Evolutionary conservation across 2,797 vertebrate genomes (phyloP).

Genomic region (Acipenser transmontanus): DNA sequence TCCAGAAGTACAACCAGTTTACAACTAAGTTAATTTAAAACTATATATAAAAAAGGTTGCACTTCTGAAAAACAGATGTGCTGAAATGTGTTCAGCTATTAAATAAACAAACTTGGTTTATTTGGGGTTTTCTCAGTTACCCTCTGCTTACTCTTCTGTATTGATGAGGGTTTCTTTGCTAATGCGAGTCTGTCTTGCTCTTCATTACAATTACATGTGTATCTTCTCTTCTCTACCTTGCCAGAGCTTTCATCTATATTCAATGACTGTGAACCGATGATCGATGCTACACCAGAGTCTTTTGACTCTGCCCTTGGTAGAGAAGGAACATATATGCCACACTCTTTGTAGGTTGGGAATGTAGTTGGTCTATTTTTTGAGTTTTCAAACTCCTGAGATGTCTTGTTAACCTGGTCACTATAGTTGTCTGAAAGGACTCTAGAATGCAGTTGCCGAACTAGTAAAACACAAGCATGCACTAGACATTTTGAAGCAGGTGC

Average conservation of each 20-base stretch:
- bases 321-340: too few relatives aligned
- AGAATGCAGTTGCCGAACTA: neutral
- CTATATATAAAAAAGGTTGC: too few relatives aligned
- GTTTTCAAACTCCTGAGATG: neutral
- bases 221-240: neutral
- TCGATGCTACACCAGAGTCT: constrained; percentile 11
- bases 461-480: neutral
- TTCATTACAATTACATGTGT: neutral
- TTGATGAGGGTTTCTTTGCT: too few relatives aligned
- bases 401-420: neutral
- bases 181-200: neutral
- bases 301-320: constrained; percentile 2
- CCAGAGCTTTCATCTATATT: neutral
- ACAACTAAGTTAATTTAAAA: too few relatives aligned
- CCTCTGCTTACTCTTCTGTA: too few relatives aligned
- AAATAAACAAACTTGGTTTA: too few relatives aligned
- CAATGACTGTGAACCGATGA: constrained; percentile 9
- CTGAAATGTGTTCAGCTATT: too few relatives aligned
- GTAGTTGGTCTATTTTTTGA: neutral
- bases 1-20: too few relatives aligned
- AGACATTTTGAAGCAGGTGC: neutral
- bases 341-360: too few relatives aligned
- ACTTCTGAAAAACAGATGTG: too few relatives aligned
- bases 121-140: too few relatives aligned
- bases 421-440: neutral